Conservation (phyloP, 2,888 invertebrate species). For the Cataglyphis rosenhaueri region DNA sequence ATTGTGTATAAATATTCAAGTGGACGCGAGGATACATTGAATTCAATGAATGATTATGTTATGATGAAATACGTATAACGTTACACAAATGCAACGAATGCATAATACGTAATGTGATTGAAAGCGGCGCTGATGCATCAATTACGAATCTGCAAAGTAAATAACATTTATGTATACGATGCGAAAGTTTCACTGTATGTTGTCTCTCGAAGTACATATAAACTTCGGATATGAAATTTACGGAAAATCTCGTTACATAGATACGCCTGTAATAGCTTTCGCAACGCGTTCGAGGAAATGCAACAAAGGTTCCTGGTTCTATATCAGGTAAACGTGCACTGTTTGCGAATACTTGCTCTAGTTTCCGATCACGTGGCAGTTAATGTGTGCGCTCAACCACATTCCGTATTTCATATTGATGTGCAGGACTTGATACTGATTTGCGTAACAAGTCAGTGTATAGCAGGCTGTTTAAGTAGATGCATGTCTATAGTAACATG, state of each 20-base stretch:
- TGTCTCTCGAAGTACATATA: slow-evolving; percentile 22
- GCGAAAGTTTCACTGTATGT: not conserved
- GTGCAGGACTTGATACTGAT: slow-evolving; percentile 54
- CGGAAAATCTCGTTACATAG: slow-evolving; percentile 36
- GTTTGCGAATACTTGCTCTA: slow-evolving; percentile 73
- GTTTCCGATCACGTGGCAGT: slow-evolving; percentile 75
- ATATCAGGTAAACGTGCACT: slow-evolving; percentile 65
- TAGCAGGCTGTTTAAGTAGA: slow-evolving; percentile 18
- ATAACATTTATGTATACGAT: not conserved
- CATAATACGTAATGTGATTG: not conserved
- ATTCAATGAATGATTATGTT: slow-evolving; percentile 1
- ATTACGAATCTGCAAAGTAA: not conserved
- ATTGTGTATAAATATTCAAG: slow-evolving; percentile 28
- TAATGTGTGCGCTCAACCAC: slow-evolving; percentile 74
- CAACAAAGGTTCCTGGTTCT: slow-evolving; percentile 67
- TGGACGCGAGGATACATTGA: not conserved
- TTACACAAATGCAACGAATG: slow-evolving; percentile 1
- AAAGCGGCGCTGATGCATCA: not conserved
- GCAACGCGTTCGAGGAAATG: slow-evolving; percentile 50
- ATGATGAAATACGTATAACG: not conserved
- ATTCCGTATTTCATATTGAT: slow-evolving; percentile 74
- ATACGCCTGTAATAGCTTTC: slow-evolving; percentile 58
- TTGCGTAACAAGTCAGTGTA: slow-evolving; percentile 53
- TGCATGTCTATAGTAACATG: not conserved
- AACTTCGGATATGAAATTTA: slow-evolving; percentile 47